phyloP scores from a whole-genome alignment of 2,113 vertebrate genomes.

The Garra rufa region DNA sequence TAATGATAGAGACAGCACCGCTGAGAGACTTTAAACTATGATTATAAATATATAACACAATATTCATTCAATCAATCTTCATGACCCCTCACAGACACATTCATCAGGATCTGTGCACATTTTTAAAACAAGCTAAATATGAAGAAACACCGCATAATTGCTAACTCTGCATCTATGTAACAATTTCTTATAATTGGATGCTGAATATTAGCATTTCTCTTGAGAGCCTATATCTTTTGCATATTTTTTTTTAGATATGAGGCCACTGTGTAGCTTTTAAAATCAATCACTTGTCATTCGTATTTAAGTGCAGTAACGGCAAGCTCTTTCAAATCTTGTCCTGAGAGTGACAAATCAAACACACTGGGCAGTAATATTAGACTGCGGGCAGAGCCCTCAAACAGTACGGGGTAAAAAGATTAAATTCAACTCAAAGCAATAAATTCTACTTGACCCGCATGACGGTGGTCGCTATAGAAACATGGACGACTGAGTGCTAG shows the following conservation, averaged over 20 bases:
- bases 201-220: neutral
- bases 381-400: neutral
- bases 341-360: neutral
- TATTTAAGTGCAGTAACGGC: neutral
- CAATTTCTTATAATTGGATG: neutral
- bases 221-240: neutral
- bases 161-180: neutral
- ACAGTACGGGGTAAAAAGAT: slow-evolving; percentile 9
- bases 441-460: slow-evolving; percentile 43
- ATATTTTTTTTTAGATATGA: no score
- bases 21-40: neutral
- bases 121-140: slow-evolving; percentile 5
- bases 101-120: neutral
- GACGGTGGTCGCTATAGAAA: slow-evolving; percentile 48
- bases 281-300: slow-evolving; percentile 6
- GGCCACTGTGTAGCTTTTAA: neutral
- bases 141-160: neutral
- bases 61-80: neutral
- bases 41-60: neutral
- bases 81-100: neutral
- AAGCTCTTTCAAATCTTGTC: neutral
- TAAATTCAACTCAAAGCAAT: slow-evolving; percentile 51
- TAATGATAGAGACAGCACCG: neutral
- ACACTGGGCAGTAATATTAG: slow-evolving; percentile 15
- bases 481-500: neutral